Percentiles rank a stretch among this genome's conserved stretches.
These are phyloP conservation scores for Maniola hyperantus DNA, from an alignment of 2,888 invertebrate species.

Conservation along the genomic window DNA sequence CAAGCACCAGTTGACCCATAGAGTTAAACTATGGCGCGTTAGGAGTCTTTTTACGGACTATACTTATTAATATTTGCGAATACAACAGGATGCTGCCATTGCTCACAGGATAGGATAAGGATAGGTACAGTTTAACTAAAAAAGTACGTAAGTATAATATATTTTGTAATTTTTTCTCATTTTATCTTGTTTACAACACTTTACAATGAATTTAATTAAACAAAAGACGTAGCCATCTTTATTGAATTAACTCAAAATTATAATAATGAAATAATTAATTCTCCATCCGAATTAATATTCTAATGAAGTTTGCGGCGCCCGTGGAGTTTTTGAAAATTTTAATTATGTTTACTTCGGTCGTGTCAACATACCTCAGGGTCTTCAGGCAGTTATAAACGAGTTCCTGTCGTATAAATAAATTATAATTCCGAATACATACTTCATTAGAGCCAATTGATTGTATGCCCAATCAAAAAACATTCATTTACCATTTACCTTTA, in stretches of 20 bases:
- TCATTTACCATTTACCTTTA: slow-evolving; percentile 42
- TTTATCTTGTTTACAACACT: background rate
- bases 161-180: background rate
- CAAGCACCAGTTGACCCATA: no score
- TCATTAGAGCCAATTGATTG: slow-evolving; percentile 44
- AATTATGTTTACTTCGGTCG: slow-evolving; percentile 31
- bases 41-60: no score
- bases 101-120: no score
- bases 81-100: no score
- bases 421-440: slow-evolving; percentile 36
- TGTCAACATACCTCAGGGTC: slow-evolving; percentile 23
- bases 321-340: slow-evolving; percentile 31
- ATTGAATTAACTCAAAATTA: background rate
- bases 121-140: no score
- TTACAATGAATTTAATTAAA: slow-evolving; percentile 6
- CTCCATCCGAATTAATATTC: slow-evolving; percentile 31
- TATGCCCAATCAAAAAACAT: slow-evolving; percentile 53
- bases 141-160: no score
- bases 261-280: slow-evolving; percentile 26
- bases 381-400: slow-evolving; percentile 26
- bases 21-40: no score
- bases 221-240: background rate
- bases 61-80: no score
- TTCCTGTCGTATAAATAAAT: slow-evolving; percentile 28
- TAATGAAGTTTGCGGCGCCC: slow-evolving; percentile 27